Base-by-base conservation (phyloP, 2,888 invertebrate genomes). In the Himalopsyche tibetana region DNA sequence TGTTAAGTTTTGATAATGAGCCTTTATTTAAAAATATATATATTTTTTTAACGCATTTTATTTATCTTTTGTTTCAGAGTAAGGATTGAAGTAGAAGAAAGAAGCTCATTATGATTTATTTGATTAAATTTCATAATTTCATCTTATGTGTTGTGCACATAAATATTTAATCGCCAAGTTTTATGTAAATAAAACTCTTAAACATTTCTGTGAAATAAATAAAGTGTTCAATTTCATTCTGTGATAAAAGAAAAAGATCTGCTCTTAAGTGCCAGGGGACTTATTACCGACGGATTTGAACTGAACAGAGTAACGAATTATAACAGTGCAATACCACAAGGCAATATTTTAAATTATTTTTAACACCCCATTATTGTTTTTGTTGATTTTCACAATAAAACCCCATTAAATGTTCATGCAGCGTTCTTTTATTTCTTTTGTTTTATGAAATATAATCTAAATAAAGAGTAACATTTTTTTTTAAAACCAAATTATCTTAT, bases 201-300 rank as follows among this genome's bases (percentile, higher is more conserved):
- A 80, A 85, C 84, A 86, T 86, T 86, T 86, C 86, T 86, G 79
- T 86, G 86, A 86, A 86, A 86, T 86, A 85, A 83, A 9, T 36
- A 36, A 74, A 79, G 83, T 83, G 84, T 86, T 86, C 83, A 86
- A 56, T 81, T 86, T 84, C 12, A 74, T 12, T 83, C 86, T 86
- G 86, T 86, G 86, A 86, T 86, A 86, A 42, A 28, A 63, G 36
- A 15, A 51, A 74, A 36, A 19, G 12, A 4, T 6, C 74, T 8
- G 42, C 80, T 4, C 45, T n/a, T 4, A 0, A 45, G 28, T n/a
- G 80, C 45, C 42, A 9, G 12, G 38, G 4, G n/a, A 28, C 42
- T 45, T 4, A 5, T 9, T 15, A 15, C 36, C 17, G n/a, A 80
- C 45, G 45, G 42, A 51, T n/a, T 80, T 80, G 42, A 80, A 80